These are phyloP conservation scores for Drosophila diplacantha DNA, from an alignment of 2,888 invertebrate genomes.

Conservation along the genomic window DNA sequence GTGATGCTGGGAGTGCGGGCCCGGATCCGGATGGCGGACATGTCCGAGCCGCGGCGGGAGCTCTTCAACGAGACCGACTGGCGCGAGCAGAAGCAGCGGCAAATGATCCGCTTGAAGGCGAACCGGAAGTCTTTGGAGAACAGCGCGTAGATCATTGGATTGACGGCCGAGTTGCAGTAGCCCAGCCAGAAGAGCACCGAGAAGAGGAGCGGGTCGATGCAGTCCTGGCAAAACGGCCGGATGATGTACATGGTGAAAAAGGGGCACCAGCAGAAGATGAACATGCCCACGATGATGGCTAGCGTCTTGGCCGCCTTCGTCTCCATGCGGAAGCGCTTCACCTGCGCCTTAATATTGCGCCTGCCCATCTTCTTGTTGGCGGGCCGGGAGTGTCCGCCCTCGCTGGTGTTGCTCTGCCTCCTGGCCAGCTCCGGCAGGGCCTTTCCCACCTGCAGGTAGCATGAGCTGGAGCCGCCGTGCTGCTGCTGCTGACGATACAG, in stretches of 20 bases:
- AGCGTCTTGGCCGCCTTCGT: conserved; percentile 98
- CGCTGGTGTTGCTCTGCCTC: conserved; percentile 71
- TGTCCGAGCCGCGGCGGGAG: conserved; percentile 80
- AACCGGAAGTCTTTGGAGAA: conserved; percentile 97
- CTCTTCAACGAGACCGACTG: conserved; percentile 76
- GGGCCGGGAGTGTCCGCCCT: conserved; percentile 68
- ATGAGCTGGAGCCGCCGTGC: conserved; percentile 77
- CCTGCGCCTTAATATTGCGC: conserved; percentile 93
- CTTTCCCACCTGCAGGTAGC: conserved; percentile 81
- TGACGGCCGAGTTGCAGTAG: conserved; percentile 97
- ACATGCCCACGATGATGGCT: conserved; percentile 97
- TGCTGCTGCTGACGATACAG: conserved; percentile 75
- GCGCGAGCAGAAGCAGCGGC: conserved; percentile 86
- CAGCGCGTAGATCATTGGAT: conserved; percentile 95
- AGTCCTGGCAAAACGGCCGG: conserved; percentile 90
- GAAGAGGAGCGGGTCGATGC: conserved; percentile 90
- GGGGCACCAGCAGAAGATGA: conserved; percentile 97
- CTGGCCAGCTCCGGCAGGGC: conserved; percentile 76
- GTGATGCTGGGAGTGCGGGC: conserved; percentile 80
- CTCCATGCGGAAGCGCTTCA: conserved; percentile 95
- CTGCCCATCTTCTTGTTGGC: conserved; percentile 85
- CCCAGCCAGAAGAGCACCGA: conserved; percentile 97
- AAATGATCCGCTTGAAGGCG: conserved; percentile 95
- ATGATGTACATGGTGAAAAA: conserved; percentile 97
- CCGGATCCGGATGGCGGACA: conserved; percentile 79